Evolutionary conservation across 2,113 vertebrate species (phyloP).

Genomic region (Carlito syrichta): DNA sequence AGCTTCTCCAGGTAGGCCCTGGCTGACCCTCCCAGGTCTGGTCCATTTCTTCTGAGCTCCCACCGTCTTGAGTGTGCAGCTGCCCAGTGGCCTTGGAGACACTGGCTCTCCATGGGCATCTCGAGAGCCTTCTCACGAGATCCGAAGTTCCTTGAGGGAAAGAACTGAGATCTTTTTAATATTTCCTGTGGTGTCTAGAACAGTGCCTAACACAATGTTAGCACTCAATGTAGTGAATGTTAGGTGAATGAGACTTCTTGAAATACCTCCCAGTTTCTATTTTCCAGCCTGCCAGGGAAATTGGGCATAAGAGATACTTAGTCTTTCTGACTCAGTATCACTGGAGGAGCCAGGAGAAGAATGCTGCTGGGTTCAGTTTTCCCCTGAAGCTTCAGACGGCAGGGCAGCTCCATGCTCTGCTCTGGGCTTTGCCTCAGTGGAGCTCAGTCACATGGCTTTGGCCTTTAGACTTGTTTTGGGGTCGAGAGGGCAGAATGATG

Average conservation of each 20-base stretch:
- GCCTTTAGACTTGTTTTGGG: background rate
- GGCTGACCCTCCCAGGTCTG: background rate
- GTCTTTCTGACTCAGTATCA: background rate
- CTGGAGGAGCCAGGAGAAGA: background rate
- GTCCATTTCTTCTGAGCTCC: background rate
- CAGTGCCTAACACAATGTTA: background rate
- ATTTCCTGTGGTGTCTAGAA: background rate
- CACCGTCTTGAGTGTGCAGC: rapidly evolving
- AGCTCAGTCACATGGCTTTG: background rate
- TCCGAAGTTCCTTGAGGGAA: background rate
- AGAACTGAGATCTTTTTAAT: background rate
- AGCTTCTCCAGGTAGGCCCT: background rate
- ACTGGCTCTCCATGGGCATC: rapidly evolving
- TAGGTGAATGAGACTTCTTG: no score
- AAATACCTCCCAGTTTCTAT: background rate
- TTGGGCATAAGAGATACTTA: background rate
- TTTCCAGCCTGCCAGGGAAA: background rate
- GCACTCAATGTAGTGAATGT: background rate
- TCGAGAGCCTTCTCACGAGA: background rate
- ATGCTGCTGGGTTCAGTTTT: background rate
- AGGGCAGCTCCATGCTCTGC: background rate
- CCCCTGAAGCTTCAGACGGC: background rate
- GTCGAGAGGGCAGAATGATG: background rate
- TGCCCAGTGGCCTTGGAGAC: background rate
- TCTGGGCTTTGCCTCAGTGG: background rate